A percentile compares a stretch with the other conserved stretches of the same genome.
phyloP scores from a whole-genome alignment of 2,888 invertebrate genomes.

The Dromius quadrimaculatus region DNA sequence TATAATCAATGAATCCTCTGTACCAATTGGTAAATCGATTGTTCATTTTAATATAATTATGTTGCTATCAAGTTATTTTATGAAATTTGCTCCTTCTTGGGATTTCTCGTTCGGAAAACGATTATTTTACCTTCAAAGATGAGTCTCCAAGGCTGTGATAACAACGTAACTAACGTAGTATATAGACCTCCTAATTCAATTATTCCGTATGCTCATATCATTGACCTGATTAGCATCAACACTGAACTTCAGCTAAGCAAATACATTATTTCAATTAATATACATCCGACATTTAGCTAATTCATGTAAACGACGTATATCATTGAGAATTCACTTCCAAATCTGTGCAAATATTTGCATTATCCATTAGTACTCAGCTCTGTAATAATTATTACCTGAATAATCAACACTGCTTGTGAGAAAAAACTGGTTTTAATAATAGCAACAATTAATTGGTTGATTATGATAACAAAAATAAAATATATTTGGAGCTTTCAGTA shows the following conservation, averaged over 20 bases:
- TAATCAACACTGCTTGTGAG: neutral
- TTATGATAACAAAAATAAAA: no score
- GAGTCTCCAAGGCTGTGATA: no score
- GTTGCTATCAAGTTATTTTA: no score
- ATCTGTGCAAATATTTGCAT: conserved; percentile 13
- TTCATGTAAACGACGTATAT: conserved; percentile 19
- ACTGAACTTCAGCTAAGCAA: conserved; percentile 24
- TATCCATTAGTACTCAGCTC: no score
- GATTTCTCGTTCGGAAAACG: conserved; percentile 15
- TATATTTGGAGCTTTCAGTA: no score
- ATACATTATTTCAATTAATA: conserved; percentile 33
- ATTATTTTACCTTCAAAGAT: conserved; percentile 10
- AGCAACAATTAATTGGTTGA: no score
- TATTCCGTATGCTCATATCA: conserved; percentile 32
- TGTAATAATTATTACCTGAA: neutral
- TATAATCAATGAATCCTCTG: no score
- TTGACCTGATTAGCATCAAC: conserved; percentile 30
- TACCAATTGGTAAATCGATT: no score
- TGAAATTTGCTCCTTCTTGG: no score
- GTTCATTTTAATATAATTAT: no score
- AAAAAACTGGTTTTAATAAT: neutral
- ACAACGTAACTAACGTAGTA: neutral
- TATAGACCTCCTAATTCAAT: conserved; percentile 25
- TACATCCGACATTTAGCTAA: conserved; percentile 21
- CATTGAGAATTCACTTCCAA: conserved; percentile 1